Evolutionary conservation across 1,140 invertebrate genomes (phyloP).

Genomic region (Halesus radiatus): DNA sequence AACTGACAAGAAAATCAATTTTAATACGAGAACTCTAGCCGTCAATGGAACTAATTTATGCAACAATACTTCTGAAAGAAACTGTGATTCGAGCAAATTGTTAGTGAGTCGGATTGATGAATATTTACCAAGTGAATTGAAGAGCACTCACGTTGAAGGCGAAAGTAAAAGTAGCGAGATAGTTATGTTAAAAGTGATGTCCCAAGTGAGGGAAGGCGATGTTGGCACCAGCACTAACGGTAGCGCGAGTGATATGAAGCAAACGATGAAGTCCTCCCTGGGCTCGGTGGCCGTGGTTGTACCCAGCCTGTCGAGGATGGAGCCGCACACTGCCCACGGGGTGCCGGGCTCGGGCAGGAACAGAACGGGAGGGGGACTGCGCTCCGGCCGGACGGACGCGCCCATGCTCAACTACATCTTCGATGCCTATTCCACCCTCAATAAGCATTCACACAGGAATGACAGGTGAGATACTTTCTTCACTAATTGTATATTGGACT

Average conservation of each 20-base stretch:
- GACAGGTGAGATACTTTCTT: constrained; percentile 66
- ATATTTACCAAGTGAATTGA: neutral
- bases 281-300: constrained; percentile 51
- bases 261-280: constrained; percentile 46
- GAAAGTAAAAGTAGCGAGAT: neutral
- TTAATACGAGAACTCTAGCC: neutral
- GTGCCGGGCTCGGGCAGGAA: neutral
- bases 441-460: constrained; percentile 77
- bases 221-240: neutral
- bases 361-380: neutral
- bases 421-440: constrained; percentile 75
- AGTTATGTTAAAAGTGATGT: neutral
- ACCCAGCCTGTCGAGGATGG: constrained; percentile 20
- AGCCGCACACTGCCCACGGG: neutral
- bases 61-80: neutral
- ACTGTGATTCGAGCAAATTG: neutral
- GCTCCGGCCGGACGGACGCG: constrained; percentile 72
- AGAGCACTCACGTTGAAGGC: neutral
- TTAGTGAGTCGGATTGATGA: neutral
- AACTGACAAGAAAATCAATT: neutral
- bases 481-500: too few species aligned
- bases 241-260: constrained; percentile 2
- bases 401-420: constrained; percentile 82
- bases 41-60: neutral
- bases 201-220: neutral